Percentiles rank a stretch among this genome's conserved stretches.
phyloP scores from a whole-genome alignment of 2,888 invertebrate species.

The Cremastinae sp. region DNA sequence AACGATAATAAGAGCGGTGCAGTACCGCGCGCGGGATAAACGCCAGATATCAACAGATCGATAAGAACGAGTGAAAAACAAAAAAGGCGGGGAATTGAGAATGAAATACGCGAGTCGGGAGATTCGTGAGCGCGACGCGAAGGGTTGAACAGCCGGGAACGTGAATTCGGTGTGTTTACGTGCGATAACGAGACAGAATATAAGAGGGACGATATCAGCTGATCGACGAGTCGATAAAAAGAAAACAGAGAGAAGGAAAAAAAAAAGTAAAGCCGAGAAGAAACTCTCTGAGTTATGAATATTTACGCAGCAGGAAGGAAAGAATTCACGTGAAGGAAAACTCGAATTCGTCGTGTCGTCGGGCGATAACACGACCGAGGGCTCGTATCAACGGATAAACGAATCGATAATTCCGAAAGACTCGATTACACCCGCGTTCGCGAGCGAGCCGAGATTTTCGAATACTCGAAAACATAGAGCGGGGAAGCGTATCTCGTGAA shows the following conservation, averaged over 20 bases:
- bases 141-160: too few species aligned
- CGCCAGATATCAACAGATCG: slow-evolving; percentile 32
- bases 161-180: too few species aligned
- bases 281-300: too few species aligned
- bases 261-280: too few species aligned
- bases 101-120: too few species aligned
- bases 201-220: too few species aligned
- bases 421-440: too few species aligned
- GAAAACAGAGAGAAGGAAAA: too few species aligned
- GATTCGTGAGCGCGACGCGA: too few species aligned
- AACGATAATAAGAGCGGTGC: slow-evolving; percentile 20
- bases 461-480: slow-evolving; percentile 1
- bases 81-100: not conserved
- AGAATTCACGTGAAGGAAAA: not conserved
- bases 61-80: slow-evolving; percentile 23
- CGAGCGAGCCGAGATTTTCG: too few species aligned
- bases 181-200: too few species aligned
- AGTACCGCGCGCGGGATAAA: slow-evolving; percentile 10
- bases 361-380: slow-evolving; percentile 26
- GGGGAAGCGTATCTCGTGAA: not conserved
- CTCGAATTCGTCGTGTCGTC: slow-evolving; percentile 1
- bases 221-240: too few species aligned
- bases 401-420: slow-evolving; percentile 34
- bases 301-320: slow-evolving; percentile 6
- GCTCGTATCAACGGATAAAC: slow-evolving; percentile 44